Evolutionary conservation across 1,140 invertebrate species (phyloP), one percentile per base, ranked within the genome.

Genomic region (Acromyrmex charruanus): DNA sequence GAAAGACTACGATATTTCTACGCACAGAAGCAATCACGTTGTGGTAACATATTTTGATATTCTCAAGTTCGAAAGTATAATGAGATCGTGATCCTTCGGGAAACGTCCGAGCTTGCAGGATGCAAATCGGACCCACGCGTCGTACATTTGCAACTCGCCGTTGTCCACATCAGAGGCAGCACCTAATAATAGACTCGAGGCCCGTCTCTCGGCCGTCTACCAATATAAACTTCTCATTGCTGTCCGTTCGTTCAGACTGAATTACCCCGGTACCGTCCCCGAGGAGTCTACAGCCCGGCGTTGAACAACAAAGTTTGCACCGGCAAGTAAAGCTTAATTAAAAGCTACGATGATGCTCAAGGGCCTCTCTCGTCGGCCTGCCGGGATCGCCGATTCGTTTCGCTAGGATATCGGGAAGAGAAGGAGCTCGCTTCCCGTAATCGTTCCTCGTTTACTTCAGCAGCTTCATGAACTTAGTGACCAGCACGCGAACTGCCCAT

Each of bases 321-420:
- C 80, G 77, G 55, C 89, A 81, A 91, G 89, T 85, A 88, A 89
- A 91, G 90, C 90, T 91, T 92, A 92, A 92, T 92, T 90, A 92
- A 91, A 92, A 91, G 89, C 88, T 90, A 88, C 90, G 82, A 88
- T 91, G 90, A 93, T 92, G 92, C 91, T 89, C 87, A 79, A 90
- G 87, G 86, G 88, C 65, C 85, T 77, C 86, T 74, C 82, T 82
- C 69, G 79, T 79, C 12, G 74, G 39, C 55, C 58, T 68, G 12
- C 21, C 44, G 63, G 71, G 81, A 53, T 68, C 77, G 39, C 31
- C 85, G 71, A 90, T 88, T 89, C 87, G 79, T 89, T 87, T 74
- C 75, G 39, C 81, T 74, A 53, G 21, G 85, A 77, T 87, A 90
- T 90, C 88, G 66, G 35, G 25, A 81, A 87, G 51, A 16, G 49